phyloP scores from a whole-genome alignment of 2,888 invertebrate species.

The Peribatodes rhomboidaria region DNA sequence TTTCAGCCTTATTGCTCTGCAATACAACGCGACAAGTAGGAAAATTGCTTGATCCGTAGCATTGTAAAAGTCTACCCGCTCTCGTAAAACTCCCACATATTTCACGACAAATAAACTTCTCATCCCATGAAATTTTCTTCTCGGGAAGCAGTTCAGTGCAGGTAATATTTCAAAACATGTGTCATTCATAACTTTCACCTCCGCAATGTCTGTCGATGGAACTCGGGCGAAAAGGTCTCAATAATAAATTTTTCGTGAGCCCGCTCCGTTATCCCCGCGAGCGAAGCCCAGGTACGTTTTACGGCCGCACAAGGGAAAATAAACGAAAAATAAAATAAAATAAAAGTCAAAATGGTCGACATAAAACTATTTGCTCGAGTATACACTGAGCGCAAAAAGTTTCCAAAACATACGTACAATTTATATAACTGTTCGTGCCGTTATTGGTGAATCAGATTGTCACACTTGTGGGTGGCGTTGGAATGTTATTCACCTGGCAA shows the following conservation, averaged over 20 bases:
- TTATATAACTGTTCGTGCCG: slow-evolving; percentile 6
- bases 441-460: slow-evolving; percentile 49
- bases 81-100: slow-evolving; percentile 85
- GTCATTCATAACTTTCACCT: slow-evolving; percentile 86
- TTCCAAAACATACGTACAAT: slow-evolving; percentile 66
- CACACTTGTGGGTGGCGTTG: neutral
- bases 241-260: slow-evolving; percentile 86
- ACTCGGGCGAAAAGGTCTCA: slow-evolving; percentile 84
- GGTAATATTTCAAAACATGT: slow-evolving; percentile 87
- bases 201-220: slow-evolving; percentile 87
- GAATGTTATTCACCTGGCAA: neutral
- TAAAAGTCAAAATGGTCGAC: slow-evolving; percentile 85
- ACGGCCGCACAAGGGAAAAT: slow-evolving; percentile 85
- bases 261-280: slow-evolving; percentile 82
- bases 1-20: slow-evolving; percentile 76
- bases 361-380: slow-evolving; percentile 84
- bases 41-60: slow-evolving; percentile 80
- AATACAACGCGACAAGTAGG: slow-evolving; percentile 73
- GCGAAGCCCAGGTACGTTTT: slow-evolving; percentile 84
- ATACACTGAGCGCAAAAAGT: slow-evolving; percentile 68
- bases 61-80: slow-evolving; percentile 79
- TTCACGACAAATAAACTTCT: slow-evolving; percentile 86
- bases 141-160: slow-evolving; percentile 81
- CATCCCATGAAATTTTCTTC: slow-evolving; percentile 82
- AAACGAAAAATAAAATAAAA: slow-evolving; percentile 87